Evolutionary conservation across 2,888 invertebrate genomes (phyloP), one percentile per base, ranked within the genome.

Genomic region (Pseudeuparius sepicola): DNA sequence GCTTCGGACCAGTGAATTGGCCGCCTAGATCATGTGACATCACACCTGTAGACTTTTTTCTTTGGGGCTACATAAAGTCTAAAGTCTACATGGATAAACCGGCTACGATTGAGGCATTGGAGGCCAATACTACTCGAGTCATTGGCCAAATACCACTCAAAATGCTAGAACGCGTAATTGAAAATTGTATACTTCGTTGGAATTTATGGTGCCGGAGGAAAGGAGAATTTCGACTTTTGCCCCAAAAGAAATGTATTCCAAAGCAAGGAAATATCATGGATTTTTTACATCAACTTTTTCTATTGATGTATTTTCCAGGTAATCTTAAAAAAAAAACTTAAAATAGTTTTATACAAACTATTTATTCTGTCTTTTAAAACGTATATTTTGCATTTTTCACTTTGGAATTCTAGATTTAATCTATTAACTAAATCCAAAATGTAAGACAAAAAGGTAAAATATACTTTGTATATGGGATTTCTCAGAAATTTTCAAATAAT

Each of bases 361-460:
- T 13, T 27, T 13, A 27, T 27, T 27, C 27, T 3, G 11, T 11
- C 10, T 13, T 13, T 13, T 27, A 27, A 13, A n/a, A 3, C 27
- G 14, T 11, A 13, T 11, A 27, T 27, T 27, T 27, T 27, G 14
- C 27, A 27, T 11, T 27, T 10, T 13, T 27, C 27, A 27, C 27
- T 27, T 13, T 27, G 27, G 14, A 27, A 27, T 13, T 27, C 27
- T 12, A 27, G 11, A 27, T 27, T 27, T 27, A 27, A 27, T 13
- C 14, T 27, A 13, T 27, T 27, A 2, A 27, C 3, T 13, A 27
- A n/a, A 12, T 27, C 27, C 14, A 27, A 27, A 20, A 20, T 20
- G 20, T 20, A 20, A 20, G 20, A 20, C 20, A 20, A n/a, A 20
- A 20, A 20, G 7, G 6, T 6, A 20, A 20, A 20, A 20, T 20